A percentile compares a stretch with the other conserved stretches of the same genome.
Conservation (phyloP, 2,888 invertebrate species). For the Philaethria dido region DNA sequence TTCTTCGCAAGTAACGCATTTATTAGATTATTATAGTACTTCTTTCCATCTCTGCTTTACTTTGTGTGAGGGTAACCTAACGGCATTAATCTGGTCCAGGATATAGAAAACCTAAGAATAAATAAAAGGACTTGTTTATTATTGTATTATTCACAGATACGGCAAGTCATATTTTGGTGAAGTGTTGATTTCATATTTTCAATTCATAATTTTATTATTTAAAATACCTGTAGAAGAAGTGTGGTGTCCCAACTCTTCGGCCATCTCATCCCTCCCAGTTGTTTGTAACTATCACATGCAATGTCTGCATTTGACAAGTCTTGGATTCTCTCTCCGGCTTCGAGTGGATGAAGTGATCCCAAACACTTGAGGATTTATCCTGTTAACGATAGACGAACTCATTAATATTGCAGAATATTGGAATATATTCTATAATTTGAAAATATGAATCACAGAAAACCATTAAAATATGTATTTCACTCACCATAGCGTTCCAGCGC, state of each 20-base stretch:
- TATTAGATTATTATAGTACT: constrained; percentile 60
- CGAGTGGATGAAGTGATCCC: constrained; percentile 30
- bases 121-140: neutral
- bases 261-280: constrained; percentile 9
- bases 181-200: too few species aligned
- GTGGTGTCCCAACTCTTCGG: constrained; percentile 4
- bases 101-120: neutral
- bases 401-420: neutral
- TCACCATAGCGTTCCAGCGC: constrained; percentile 69
- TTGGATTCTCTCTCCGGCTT: constrained; percentile 12
- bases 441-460: too few species aligned
- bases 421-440: too few species aligned
- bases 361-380: constrained; percentile 23
- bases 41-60: constrained; percentile 4
- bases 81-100: constrained; percentile 2
- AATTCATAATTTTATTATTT: too few species aligned
- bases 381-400: neutral
- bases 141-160: neutral
- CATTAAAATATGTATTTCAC: neutral
- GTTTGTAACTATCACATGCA: constrained; percentile 10
- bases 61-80: constrained; percentile 5
- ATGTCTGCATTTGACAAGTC: neutral
- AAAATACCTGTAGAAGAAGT: constrained; percentile 4
- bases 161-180: too few species aligned
- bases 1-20: constrained; percentile 83